Evolutionary conservation across 2,888 invertebrate species (phyloP), one percentile per base, ranked within the genome.

Genomic region (Apocheima hispidaria): DNA sequence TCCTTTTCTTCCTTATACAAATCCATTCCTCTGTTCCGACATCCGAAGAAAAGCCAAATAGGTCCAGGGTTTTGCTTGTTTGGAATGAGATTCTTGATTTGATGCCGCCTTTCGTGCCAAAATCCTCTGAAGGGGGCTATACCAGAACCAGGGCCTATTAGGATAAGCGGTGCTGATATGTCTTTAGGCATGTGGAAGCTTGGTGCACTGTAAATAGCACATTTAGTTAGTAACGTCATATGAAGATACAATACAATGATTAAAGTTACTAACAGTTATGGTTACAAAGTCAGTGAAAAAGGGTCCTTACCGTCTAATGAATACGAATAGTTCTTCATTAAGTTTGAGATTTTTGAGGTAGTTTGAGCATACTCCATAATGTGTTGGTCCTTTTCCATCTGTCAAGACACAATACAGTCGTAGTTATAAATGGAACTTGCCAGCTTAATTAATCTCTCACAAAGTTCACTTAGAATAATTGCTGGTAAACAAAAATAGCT

Each of bases 101-200:
- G 82, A 40, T 80, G 74, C 62, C 80, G 79, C 61, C 96, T 94
- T 75, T 98, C 97, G 79, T 98, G 96, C 98, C 98, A 98, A 81
- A 98, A 98, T 10, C 97, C 96, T 81, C 98, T 94, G 86, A 98
- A 98, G 0, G 99, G 99, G 0, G 98, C 98, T 41, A 99, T 97
- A 2, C 99, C 98, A 0, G 98, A 98, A 20, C 98, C 96, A 0
- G 98, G 98, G 0, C 98, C 98, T 14, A 98, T 96, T 77, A 98
- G 90, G 58, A 99, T 95, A 33, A 98, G 94, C 0, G 98, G 98
- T 48, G 94, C 93, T 36, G 94, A 93, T 36, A 94, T 83, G 74
- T 98, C 96, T 61, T 94, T 92, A 3, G 98, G 98, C 88, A 98
- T 93, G 80, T 97, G 96, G 88, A 98, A 98, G 77, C 94, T 95